Evolutionary conservation across 1,140 invertebrate genomes (phyloP).

Genomic region (Sweltsa coloradensis): DNA sequence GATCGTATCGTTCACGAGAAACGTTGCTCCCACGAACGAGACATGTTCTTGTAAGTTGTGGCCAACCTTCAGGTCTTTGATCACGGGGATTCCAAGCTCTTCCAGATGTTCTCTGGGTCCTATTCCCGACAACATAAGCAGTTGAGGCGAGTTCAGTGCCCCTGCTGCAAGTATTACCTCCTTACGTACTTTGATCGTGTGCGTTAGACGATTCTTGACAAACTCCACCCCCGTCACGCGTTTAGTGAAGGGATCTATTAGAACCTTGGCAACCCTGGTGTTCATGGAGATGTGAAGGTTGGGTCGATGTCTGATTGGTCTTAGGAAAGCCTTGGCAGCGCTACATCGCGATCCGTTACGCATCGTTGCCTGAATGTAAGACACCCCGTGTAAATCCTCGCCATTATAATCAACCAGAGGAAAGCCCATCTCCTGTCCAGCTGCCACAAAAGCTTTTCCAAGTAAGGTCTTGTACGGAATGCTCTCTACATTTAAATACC

Average conservation of each 20-base stretch:
- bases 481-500: no score
- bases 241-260: conserved; percentile 33
- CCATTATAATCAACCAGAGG: conserved; percentile 40
- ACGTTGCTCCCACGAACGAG: conserved; percentile 3
- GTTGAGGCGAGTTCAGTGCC: conserved; percentile 78
- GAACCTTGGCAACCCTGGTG: conserved; percentile 21
- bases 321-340: conserved; percentile 32
- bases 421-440: conserved; percentile 38
- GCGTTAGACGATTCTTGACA: conserved; percentile 24
- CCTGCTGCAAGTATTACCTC: conserved; percentile 80
- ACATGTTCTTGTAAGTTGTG: conserved; percentile 38
- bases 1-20: conserved; percentile 12
- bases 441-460: conserved; percentile 38
- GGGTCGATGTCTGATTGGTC: conserved; percentile 27
- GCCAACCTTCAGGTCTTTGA: conserved; percentile 23
- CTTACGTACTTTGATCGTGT: conserved; percentile 23
- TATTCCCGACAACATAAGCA: conserved; percentile 86
- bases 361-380: conserved; percentile 12
- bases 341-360: conserved; percentile 33
- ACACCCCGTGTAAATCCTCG: conserved; percentile 31
- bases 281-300: conserved; percentile 30
- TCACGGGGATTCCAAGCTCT: conserved; percentile 37
- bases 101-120: conserved; percentile 67
- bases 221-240: conserved; percentile 36
- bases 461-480: conserved; percentile 26